Conservation (phyloP, 2,888 invertebrate genomes). For the Aelia acuminata region DNA sequence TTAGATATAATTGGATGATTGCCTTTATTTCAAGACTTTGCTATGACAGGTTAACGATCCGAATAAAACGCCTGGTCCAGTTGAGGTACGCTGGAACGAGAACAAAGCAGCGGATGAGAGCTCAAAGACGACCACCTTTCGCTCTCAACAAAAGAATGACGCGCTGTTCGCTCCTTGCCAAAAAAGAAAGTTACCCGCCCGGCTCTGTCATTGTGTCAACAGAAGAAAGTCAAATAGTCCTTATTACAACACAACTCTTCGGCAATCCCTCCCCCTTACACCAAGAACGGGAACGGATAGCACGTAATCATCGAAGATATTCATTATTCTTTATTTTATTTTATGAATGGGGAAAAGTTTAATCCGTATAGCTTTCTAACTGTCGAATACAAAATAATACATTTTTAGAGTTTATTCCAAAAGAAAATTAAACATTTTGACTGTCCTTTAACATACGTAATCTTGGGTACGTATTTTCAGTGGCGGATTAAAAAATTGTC, state of each 20-base stretch:
- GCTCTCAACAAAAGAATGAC: conserved; percentile 26
- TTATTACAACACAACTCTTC: not conserved
- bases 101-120: not conserved
- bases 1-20: too few species aligned
- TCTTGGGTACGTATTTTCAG: too few species aligned
- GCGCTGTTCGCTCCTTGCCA: not conserved
- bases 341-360: too few species aligned
- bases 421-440: too few species aligned
- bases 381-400: too few species aligned
- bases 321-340: too few species aligned
- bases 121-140: not conserved
- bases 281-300: not conserved
- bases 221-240: conserved; percentile 9
- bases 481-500: too few species aligned
- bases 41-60: not conserved
- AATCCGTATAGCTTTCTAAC: too few species aligned
- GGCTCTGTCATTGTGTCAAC: conserved; percentile 8
- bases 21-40: not conserved
- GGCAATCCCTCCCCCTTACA: not conserved
- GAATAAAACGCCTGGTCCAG: not conserved
- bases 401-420: too few species aligned
- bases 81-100: not conserved
- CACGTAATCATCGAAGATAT: too few species aligned
- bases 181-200: not conserved
- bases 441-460: too few species aligned